Evolutionary conservation across 1,140 invertebrate genomes (phyloP), one percentile per base, ranked within the genome.

Genomic region (Sarcophaga bullata): DNA sequence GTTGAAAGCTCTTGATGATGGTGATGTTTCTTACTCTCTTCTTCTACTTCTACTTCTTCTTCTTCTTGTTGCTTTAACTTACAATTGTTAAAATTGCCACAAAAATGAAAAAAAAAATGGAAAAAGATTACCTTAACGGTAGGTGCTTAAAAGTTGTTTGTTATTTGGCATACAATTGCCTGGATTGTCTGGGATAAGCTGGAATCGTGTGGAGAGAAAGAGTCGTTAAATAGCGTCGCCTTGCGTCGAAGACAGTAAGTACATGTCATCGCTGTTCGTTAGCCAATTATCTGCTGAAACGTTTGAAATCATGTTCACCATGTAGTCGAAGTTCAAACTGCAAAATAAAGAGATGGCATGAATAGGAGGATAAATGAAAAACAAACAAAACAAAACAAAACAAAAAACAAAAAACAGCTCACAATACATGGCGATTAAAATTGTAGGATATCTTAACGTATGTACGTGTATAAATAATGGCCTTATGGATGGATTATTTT

Each of bases 181-280:
- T 19, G 25, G 25, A 50, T 78, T 78, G 75, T 52, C 75, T 50
- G 75, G 49, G 25, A 78, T 78, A 78, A 78, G 75, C 75, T 15
- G 17, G 75, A 78, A 50, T 78, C 50, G 75, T 50, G 73, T 19
- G 50, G 75, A 52, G 48, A 6, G 19, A 46, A 25, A 48, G 50
- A 48, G 75, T 78, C 37, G n/a, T 15, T 15, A 50, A 78, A 50
- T n/a, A 17, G 37, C 17, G n/a, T 8, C n/a, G 49, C 37, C 19
- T 17, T 50, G 75, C 50, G 48, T 78, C 37, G 50, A 50, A 49
- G 75, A 78, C 73, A 76, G 48, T 76, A 19, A 17, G 62, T 76
- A 49, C 48, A 50, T 78, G 75, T 78, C 75, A 37, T 37, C 25
- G 75, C 37, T 78, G 75, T 78, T 78, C 75, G 75, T 78, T 78